Base-by-base conservation (phyloP, 2,113 vertebrate species). In the Oceanodroma tethys region DNA sequence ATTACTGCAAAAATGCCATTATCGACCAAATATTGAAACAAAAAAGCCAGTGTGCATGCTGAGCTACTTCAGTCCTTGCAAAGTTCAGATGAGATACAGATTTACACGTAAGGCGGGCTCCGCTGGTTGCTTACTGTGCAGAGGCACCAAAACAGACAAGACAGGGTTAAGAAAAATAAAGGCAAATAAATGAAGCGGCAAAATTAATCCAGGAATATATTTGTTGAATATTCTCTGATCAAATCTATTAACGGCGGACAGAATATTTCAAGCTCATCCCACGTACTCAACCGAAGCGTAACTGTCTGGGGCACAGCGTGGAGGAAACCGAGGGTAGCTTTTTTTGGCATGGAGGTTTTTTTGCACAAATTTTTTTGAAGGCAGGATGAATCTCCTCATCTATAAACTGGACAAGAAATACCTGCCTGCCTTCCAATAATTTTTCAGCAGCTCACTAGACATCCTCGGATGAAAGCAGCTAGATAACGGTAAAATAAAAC, bases 401-500 rank as follows among this genome's bases (percentile, higher is more conserved):
- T 74, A n/a, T 63, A 90, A 95, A 59, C 50, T 7, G 36, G 59
- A 62, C 13, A 42, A 70, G 29, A 83, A 97, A 86, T 87, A 93
- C 42, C 63, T 88, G 78, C 47, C 66, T 91, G 38, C 63, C 62
- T 62, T 65, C 58, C 74, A 82, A 32, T 19, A 62, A 36, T 75
- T 95, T 65, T 79, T 66, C 80, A 73, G 38, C 67, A 89, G 84
- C 74, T 78, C 40, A 65, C 81, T 74, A 63, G 84, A 93, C 45
- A 86, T 43, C 50, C 58, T 50, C 3, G 2, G 84, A 90, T 83
- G 81, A 96, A 95, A 93, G 71, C 84, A 88, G 79, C 53, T 20
- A 76, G 66, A 62, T 83, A 94, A 91, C 4, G 5, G 70, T 23
- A 88, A 94, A 95, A 93, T 25, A 95, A 91, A 94, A 93, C 52